Base-by-base conservation (phyloP, 2,888 invertebrate species). In the Habroteleia sp. region DNA sequence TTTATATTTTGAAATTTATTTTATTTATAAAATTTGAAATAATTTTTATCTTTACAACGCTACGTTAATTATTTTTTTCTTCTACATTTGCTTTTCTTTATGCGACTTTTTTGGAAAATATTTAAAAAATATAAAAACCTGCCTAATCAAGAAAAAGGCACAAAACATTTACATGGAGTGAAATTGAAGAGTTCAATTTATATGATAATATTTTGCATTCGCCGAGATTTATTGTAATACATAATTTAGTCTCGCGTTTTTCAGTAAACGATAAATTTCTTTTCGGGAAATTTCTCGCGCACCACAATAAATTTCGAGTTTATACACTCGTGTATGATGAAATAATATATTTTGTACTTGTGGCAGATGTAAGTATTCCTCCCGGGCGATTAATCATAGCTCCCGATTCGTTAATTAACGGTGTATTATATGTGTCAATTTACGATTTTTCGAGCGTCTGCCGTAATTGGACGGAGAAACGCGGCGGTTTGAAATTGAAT, bases 191-290 rank as follows among this genome's bases (percentile, higher is more conserved):
- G 58, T 60, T 46, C 60, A 46, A 60, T 60, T 60, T 60, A 60
- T 60, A 60, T 60, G 60, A 60, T 60, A 60, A 60, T 60, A 60
- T 60, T 60, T 60, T 46, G 60, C 46, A 37, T 17, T 8, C 27
- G 37, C 2, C 13, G 29, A 27, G 46, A 46, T 37, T 60, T 46
- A 46, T 60, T 23, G 60, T 17, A 7, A 17, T 44, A 46, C 62
- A 62, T 62, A 62, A 62, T 62, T 60, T 60, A 39, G 31, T 46
- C 14, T 8, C 46, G 39, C 20, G 11, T 37, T 48, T n/a, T 62
- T 62, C 39, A 16, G 17, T 35, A 48, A 39, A 29, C 39, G 29
- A 39, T 62, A 62, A 62, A 62, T 62, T 48, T 48, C 62, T 46
- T 62, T 58, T 27, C 14, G 46, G 29, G 13, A 62, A 62, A 44